A percentile compares a stretch with the other conserved stretches of the same genome.
Evolutionary conservation across 23 tunicate genomes (phyloP).

Genomic region (Trididemnum clinides): DNA sequence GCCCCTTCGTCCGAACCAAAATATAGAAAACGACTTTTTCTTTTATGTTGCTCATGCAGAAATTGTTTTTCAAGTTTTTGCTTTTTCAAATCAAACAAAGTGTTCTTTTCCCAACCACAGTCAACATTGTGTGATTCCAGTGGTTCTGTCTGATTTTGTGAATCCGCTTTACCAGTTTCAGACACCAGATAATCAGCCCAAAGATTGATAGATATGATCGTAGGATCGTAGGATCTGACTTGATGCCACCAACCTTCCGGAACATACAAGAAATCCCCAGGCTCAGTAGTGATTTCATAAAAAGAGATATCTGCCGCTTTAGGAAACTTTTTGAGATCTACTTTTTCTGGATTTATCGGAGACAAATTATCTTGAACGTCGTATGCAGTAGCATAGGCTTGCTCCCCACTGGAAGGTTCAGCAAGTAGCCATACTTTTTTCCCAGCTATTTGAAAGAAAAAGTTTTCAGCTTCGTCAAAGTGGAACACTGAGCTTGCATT

Average conservation of each 20-base stretch:
- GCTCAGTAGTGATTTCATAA: constrained; percentile 26
- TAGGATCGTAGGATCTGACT: neutral
- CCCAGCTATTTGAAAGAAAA: constrained; percentile 26
- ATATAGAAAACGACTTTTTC: neutral
- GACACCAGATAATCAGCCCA: constrained; percentile 10
- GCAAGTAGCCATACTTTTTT: constrained; percentile 32
- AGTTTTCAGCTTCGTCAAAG: constrained; percentile 37
- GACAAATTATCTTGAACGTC: constrained; percentile 8
- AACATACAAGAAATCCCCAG: constrained; percentile 44
- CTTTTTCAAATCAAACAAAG: neutral
- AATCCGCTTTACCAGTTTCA: neutral
- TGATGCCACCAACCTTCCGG: constrained; percentile 52
- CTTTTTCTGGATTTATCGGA: constrained; percentile 33
- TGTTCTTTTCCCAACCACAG: neutral
- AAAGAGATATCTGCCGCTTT: constrained; percentile 5
- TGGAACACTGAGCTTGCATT: constrained; percentile 45
- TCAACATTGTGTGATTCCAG: neutral
- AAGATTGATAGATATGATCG: constrained; percentile 23
- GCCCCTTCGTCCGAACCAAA: neutral
- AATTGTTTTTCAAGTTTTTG: neutral
- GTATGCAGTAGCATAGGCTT: constrained; percentile 33
- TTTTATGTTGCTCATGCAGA: neutral
- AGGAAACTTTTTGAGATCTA: constrained; percentile 21
- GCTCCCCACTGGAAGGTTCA: neutral
- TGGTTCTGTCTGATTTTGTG: neutral